Percentiles rank a stretch among this genome's conserved stretches.
These are phyloP conservation scores for Seira ritae DNA, from an alignment of 2,888 invertebrate genomes.

Conservation along the genomic window DNA sequence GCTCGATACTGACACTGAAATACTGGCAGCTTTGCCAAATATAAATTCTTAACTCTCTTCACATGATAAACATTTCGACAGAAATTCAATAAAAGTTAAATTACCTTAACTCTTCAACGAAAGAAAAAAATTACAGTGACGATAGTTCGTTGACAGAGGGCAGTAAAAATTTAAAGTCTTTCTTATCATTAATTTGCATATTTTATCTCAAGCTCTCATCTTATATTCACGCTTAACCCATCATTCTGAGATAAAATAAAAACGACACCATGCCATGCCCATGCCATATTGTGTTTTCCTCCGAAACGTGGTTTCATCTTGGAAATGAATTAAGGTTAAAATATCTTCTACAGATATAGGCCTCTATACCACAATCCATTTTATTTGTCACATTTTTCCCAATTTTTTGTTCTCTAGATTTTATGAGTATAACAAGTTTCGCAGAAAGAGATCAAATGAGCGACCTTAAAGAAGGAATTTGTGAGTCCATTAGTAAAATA, in stretches of 20 bases:
- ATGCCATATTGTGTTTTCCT: constrained; percentile 3
- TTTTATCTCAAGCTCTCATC: constrained; percentile 19
- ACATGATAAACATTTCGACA: not conserved
- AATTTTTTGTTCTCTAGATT: too few relatives aligned
- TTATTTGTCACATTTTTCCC: too few relatives aligned
- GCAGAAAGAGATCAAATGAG: too few relatives aligned
- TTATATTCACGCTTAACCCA: constrained; percentile 21
- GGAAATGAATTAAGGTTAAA: too few relatives aligned
- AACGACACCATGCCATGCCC: not conserved
- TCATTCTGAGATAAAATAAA: not conserved
- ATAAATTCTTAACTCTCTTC: not conserved
- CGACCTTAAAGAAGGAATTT: too few relatives aligned
- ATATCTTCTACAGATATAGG: too few relatives aligned
- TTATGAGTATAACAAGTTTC: too few relatives aligned
- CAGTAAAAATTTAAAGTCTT: not conserved
- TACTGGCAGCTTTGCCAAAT: not conserved
- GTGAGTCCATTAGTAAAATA: not conserved
- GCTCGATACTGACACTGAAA: not conserved
- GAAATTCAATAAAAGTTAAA: not conserved
- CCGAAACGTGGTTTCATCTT: not conserved
- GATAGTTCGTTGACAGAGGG: too few relatives aligned
- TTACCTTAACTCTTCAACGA: not conserved
- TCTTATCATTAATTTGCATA: not conserved
- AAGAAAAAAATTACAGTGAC: not conserved
- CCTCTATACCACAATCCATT: too few relatives aligned